Base-by-base conservation (phyloP, 1,140 invertebrate genomes). In the Zaprionus inermis region DNA sequence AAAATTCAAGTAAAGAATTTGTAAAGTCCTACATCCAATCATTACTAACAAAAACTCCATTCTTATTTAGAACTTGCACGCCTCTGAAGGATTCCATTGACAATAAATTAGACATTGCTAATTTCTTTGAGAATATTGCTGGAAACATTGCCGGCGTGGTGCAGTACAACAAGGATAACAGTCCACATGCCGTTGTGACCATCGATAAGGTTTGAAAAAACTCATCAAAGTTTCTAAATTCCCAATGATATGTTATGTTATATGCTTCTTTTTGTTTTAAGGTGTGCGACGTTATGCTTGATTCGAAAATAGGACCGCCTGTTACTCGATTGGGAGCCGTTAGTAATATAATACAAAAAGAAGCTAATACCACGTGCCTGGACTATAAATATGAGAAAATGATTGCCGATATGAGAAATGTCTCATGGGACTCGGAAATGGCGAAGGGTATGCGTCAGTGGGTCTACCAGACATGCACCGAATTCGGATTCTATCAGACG, bases 401-500 rank as follows among this genome's bases (percentile, higher is more conserved):
- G 95, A 94, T 98, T 11, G 91, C 94, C 5, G 94, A 95, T 54
- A 91, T 98, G 88, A 94, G 94, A 74, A 95, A 97, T 68, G 92
- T 93, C n/a, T 93, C 94, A 1, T 98, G 96, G 96, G 91, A 93
- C n/a, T 93, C 93, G 22, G 92, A 94, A 54, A 88, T 81, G 55
- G 92, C 94, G 3, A 94, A 95, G 92, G 96, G 95, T 91, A 95
- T 94, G 69, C 94, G 97, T 0, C 97, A 97, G 88, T 99, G 98
- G 98, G 96, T 94, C n/a, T 99, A 98, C 91, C 98, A 99, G 92
- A 98, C 97, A 0, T 99, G 98, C 91, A 97, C 96, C 16, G 98
- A 99, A 92, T 99, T 98, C 92, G 98, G 97, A 22, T 99, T 97
- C 89, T 99, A 96, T 92, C 97, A 99, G 93, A 97, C 97, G 0